Base-by-base conservation (phyloP, 1,140 invertebrate species). In the Drosophila sproati region DNA sequence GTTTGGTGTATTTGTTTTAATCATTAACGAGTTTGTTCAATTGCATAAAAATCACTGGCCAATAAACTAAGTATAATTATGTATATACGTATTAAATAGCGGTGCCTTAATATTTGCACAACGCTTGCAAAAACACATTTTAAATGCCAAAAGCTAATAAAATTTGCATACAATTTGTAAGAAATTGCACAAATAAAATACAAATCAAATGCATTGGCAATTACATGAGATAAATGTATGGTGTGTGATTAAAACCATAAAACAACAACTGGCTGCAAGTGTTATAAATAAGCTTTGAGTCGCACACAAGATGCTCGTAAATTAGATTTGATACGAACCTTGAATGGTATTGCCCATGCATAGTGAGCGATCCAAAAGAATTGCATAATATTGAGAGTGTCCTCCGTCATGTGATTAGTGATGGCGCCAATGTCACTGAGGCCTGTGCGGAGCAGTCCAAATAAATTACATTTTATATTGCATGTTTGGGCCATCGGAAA, bases 301-400 rank as follows among this genome's bases (percentile, higher is more conserved):
- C 50, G 76, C 75, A 87, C 83, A 87, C 83, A 78, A 82, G 83
- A 69, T 77, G 77, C 77, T 88, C 83, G 76, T 88, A 88, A 88
- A 88, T 88, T 64, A 52, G 3, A 37, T 34, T 60, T 20, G 47
- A 34, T 63, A 73, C 85, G 88, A 92, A 96, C 96, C 95, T 97
- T 97, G 31, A 97, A 92, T 29, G 97, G 97, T 73, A 97, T 96
- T 1, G 96, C 96, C 97, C 97, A 98, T 29, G 96, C 94, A 82
- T 97, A 98, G 93, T 98, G 96, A 52, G 95, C 95, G 80, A 97
- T 96, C 95, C 96, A 96, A 87, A 97, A 95, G 85, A 97, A 95
- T 50, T 96, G 95, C 96, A 97, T 97, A 8, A 98, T 94, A 83
- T 97, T 97, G 37, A 95, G 95, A 1, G 95, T 95, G 92, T 98